phyloP scores from a whole-genome alignment of 2,888 invertebrate genomes.

The Harmothoe impar region DNA sequence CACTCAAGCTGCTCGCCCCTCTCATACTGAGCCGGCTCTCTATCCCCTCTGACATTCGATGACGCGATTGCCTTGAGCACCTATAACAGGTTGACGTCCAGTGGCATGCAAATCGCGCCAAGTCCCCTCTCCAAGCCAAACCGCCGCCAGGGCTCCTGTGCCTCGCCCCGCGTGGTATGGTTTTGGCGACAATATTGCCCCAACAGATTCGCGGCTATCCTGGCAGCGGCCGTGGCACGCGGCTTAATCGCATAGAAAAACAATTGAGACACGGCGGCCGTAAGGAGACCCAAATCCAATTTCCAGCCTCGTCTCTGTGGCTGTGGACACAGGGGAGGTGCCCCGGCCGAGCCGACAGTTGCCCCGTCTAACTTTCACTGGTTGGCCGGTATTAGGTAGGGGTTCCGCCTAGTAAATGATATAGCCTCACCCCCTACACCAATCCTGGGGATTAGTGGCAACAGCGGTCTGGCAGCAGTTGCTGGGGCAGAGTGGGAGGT shows the following conservation, averaged over 20 bases:
- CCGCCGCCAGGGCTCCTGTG: neutral
- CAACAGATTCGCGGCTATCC: slow-evolving; percentile 50
- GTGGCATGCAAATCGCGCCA: slow-evolving; percentile 31
- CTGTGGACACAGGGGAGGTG: slow-evolving; percentile 47
- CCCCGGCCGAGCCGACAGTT: neutral
- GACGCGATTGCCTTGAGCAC: slow-evolving; percentile 39
- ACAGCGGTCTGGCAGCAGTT: neutral
- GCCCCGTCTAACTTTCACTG: slow-evolving; percentile 42
- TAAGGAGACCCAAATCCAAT: slow-evolving; percentile 62
- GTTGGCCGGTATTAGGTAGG: slow-evolving; percentile 22
- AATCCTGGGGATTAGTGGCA: slow-evolving; percentile 25
- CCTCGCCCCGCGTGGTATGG: neutral
- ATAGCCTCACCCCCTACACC: neutral
- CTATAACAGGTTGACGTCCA: slow-evolving; percentile 34
- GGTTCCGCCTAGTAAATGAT: slow-evolving; percentile 31
- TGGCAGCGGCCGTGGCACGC: neutral
- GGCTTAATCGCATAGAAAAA: slow-evolving; percentile 62
- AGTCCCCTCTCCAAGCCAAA: slow-evolving; percentile 24
- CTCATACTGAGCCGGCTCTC: neutral
- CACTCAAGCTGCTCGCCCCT: neutral
- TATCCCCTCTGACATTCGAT: slow-evolving; percentile 4
- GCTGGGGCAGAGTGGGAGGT: neutral
- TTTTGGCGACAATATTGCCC: slow-evolving; percentile 43
- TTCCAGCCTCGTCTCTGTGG: slow-evolving; percentile 24
- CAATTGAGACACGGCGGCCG: slow-evolving; percentile 49